Percentiles rank a stretch among this genome's conserved stretches.
Conservation (phyloP, 2,888 invertebrate genomes). For the Mallateleia sp. region DNA sequence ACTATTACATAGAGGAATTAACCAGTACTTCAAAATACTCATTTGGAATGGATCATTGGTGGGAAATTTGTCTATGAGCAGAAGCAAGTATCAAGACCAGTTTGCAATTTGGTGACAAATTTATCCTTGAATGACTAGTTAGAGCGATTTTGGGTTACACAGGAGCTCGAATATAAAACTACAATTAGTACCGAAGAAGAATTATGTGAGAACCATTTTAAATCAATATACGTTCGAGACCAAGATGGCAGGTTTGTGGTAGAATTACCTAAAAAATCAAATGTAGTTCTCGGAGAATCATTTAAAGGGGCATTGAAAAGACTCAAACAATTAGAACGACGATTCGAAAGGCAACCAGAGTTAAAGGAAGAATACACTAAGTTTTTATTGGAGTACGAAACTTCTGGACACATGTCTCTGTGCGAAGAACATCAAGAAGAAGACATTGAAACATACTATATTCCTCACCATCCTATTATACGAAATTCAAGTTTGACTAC, state of each 20-base stretch:
- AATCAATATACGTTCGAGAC: constrained; percentile 13
- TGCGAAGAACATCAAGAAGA: neutral
- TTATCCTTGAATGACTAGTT: constrained; percentile 1
- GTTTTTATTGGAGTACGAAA: constrained; percentile 62
- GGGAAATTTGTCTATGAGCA: neutral
- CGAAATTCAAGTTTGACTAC: constrained; percentile 49
- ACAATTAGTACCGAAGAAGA: neutral
- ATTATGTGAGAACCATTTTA: constrained; percentile 16
- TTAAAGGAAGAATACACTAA: constrained; percentile 49
- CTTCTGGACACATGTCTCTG: constrained; percentile 59
- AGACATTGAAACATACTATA: constrained; percentile 61
- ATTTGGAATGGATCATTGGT: neutral
- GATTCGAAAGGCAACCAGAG: constrained; percentile 38
- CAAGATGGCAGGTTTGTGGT: constrained; percentile 62
- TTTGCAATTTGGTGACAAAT: neutral
- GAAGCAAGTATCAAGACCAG: neutral
- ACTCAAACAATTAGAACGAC: constrained; percentile 49
- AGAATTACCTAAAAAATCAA: constrained; percentile 35
- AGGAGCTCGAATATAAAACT: neutral
- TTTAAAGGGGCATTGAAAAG: constrained; percentile 48
- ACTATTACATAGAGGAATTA: neutral
- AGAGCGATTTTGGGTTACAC: constrained; percentile 8
- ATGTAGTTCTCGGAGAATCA: constrained; percentile 60
- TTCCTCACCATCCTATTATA: constrained; percentile 82
- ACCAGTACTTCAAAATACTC: neutral